Conservation (phyloP, 1,140 invertebrate genomes). For the Rhizoglyphus robini region DNA sequence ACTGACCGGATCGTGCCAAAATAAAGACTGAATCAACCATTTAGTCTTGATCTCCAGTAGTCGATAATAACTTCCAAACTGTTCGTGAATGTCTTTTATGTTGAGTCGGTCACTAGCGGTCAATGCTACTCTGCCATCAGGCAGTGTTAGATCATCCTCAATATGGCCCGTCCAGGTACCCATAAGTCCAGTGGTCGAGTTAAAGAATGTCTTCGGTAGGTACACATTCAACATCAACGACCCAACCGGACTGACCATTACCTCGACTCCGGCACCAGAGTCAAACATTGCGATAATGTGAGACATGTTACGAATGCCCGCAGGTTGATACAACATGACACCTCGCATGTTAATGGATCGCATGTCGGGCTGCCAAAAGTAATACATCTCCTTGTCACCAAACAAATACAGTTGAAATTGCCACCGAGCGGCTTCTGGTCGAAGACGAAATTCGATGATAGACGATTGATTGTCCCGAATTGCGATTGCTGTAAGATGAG, state of each 20-base stretch:
- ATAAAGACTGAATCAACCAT: constrained; percentile 42
- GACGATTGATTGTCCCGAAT: constrained; percentile 55
- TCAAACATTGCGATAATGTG: constrained; percentile 88
- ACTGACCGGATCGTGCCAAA: constrained; percentile 46
- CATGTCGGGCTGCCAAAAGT: constrained; percentile 72
- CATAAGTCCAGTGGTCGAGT: constrained; percentile 71
- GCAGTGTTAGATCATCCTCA: constrained; percentile 62
- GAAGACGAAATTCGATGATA: constrained; percentile 63
- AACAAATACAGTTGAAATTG: constrained; percentile 76
- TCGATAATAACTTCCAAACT: constrained; percentile 22
- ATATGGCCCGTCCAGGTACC: constrained; percentile 80
- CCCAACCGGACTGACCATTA: constrained; percentile 66
- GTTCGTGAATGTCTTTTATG: constrained; percentile 29
- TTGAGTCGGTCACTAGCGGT: constrained; percentile 26
- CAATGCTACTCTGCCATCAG: constrained; percentile 38
- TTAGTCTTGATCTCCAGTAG: neutral
- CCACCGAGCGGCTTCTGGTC: constrained; percentile 71
- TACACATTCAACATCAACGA: constrained; percentile 70
- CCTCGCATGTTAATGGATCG: constrained; percentile 78
- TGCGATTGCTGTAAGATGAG: constrained; percentile 68
- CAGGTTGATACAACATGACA: constrained; percentile 77
- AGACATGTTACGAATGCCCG: constrained; percentile 77
- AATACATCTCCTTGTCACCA: constrained; percentile 63
- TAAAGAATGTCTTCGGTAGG: constrained; percentile 49
- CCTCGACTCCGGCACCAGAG: constrained; percentile 77